A percentile compares a stretch with the other conserved stretches of the same genome.
Evolutionary conservation across 1,140 invertebrate species (phyloP).

Genomic region (Drosophila ambigua): DNA sequence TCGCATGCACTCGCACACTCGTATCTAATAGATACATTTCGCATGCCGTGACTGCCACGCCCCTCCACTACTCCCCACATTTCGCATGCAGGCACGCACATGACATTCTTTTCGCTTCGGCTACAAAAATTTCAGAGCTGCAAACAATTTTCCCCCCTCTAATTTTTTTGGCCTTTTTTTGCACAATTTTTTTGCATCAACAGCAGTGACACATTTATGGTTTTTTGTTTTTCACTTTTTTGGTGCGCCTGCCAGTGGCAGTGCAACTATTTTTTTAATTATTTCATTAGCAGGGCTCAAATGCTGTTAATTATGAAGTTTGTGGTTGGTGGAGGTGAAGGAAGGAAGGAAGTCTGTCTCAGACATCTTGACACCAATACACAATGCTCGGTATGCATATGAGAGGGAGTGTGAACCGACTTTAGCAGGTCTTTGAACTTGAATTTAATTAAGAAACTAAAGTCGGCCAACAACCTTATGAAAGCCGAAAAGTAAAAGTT

Average conservation of each 20-base stretch:
- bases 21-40: constrained; percentile 65
- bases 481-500: constrained; percentile 41
- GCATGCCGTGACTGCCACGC: constrained; percentile 53
- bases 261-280: constrained; percentile 51
- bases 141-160: constrained; percentile 18
- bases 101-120: constrained; percentile 37
- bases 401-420: neutral
- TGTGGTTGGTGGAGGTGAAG: neutral
- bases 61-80: constrained; percentile 8
- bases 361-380: constrained; percentile 45
- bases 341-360: constrained; percentile 28
- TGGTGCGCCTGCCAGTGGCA: constrained; percentile 31
- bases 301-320: neutral
- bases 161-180: constrained; percentile 8
- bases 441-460: constrained; percentile 41
- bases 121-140: constrained; percentile 28
- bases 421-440: constrained; percentile 54
- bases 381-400: constrained; percentile 6
- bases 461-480: constrained; percentile 39
- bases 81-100: constrained; percentile 47
- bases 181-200: constrained; percentile 9
- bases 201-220: constrained; percentile 45
- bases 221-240: constrained; percentile 22
- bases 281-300: constrained; percentile 47
- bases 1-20: constrained; percentile 40